These are phyloP conservation scores for Hybognathus amarus DNA, from an alignment of 2,797 vertebrate species.

Conservation along the genomic window DNA sequence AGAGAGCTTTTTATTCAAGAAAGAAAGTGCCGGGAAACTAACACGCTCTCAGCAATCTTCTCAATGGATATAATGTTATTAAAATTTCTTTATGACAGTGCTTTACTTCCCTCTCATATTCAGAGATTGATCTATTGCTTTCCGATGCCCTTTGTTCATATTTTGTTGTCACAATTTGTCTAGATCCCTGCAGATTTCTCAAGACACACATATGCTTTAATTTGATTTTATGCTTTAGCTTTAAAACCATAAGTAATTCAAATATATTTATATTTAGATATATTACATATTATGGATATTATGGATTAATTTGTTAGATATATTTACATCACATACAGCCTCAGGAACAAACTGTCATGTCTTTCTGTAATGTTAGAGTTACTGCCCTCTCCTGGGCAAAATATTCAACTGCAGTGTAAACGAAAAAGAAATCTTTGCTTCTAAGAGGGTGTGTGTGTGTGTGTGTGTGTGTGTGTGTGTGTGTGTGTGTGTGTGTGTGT, in stretches of 20 bases:
- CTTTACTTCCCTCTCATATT: background rate
- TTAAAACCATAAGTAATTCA: background rate
- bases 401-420: background rate
- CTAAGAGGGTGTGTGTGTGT: background rate
- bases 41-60: background rate
- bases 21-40: background rate
- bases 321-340: background rate
- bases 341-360: no score
- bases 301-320: background rate
- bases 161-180: background rate
- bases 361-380: background rate
- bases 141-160: background rate
- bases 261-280: background rate
- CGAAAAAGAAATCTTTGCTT: background rate
- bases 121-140: background rate
- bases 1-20: background rate
- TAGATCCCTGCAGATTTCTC: background rate
- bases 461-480: background rate
- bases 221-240: background rate
- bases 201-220: background rate
- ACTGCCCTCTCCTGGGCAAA: slow-evolving; percentile 34
- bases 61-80: background rate
- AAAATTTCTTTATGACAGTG: background rate
- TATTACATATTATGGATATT: background rate
- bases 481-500: background rate